Evolutionary conservation across 2,797 vertebrate species (phyloP), one percentile per base, ranked within the genome.

Genomic region (Liparis tanakae): DNA sequence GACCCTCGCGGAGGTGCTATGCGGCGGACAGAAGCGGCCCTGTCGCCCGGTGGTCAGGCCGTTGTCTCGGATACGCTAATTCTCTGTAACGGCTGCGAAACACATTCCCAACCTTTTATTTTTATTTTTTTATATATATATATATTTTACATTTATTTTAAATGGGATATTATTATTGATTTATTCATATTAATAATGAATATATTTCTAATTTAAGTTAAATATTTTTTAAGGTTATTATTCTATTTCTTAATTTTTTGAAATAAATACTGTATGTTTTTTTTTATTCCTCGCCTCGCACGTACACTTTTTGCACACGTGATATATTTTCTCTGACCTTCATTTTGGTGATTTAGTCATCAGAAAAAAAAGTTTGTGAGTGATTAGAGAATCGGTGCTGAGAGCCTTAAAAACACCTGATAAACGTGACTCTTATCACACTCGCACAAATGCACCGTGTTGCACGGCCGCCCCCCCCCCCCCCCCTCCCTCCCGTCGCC

Each of bases 1-100:
- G 90, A 91, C 92, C 90, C 90, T 87, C 74, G 85, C 68, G 78
- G 86, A 91, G 88, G 85, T 82, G 83, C 91, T 85, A 78, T 78
- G 82, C 65, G 72, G 88, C 62, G 86, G 89, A 87, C 88, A 89
- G 89, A 90, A 86, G 85, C 80, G 67, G 78, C 85, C 75, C 88
- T 89, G 89, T 91, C 72, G 76, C 56, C 79, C 77, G 86, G 74
- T 74, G 83, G 72, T 86, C 80, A 76, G 70, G 66, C 80, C 67
- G 82, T 70, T 70, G 82, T 70, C 84, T 78, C 69, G 78, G 74
- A 81, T 77, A 82, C 85, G 74, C 72, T 87, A 81, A 84, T 87
- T 63, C 37, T 53, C 60, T 67, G 44, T 33, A 71, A 71, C 79
- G 48, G 55, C 79, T 48, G 57, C 60, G 54, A 67, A 72, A 76